Conservation (phyloP, 1,140 invertebrate species). For the Drosophila orosa region DNA sequence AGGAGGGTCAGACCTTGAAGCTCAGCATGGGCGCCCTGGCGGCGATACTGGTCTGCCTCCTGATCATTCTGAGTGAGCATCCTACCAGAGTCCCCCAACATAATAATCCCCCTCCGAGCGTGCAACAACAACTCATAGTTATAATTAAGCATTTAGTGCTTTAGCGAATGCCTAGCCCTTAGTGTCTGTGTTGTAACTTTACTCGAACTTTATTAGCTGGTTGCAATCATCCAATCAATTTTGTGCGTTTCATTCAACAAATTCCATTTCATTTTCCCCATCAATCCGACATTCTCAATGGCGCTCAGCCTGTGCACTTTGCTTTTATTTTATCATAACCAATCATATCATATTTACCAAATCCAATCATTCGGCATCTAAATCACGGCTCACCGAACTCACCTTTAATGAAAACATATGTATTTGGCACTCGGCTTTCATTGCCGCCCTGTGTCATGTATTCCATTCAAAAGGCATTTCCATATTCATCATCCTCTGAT, state of each 20-base stretch:
- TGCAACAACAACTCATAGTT: conserved; percentile 53
- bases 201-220: conserved; percentile 53
- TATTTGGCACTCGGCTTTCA: conserved; percentile 29
- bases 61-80: conserved; percentile 96
- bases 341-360: conserved; percentile 38
- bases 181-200: conserved; percentile 36
- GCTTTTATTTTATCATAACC: conserved; percentile 44
- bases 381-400: conserved; percentile 57
- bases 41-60: conserved; percentile 96
- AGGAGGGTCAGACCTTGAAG: conserved; percentile 96
- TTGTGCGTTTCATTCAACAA: conserved; percentile 36
- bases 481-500: conserved; percentile 41
- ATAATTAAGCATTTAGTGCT: conserved; percentile 60
- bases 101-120: conserved; percentile 6
- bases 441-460: conserved; percentile 34
- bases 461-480: conserved; percentile 42
- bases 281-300: conserved; percentile 25
- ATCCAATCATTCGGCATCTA: conserved; percentile 63
- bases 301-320: conserved; percentile 19
- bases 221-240: conserved; percentile 35
- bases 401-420: conserved; percentile 30
- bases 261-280: conserved; percentile 45
- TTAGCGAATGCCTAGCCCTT: conserved; percentile 60
- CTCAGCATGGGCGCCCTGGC: conserved; percentile 96
- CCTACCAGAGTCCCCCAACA: background rate